Percentiles rank a stretch among this genome's conserved stretches.
These are phyloP conservation scores for Tuta absoluta DNA, from an alignment of 2,888 invertebrate species.

Conservation along the genomic window DNA sequence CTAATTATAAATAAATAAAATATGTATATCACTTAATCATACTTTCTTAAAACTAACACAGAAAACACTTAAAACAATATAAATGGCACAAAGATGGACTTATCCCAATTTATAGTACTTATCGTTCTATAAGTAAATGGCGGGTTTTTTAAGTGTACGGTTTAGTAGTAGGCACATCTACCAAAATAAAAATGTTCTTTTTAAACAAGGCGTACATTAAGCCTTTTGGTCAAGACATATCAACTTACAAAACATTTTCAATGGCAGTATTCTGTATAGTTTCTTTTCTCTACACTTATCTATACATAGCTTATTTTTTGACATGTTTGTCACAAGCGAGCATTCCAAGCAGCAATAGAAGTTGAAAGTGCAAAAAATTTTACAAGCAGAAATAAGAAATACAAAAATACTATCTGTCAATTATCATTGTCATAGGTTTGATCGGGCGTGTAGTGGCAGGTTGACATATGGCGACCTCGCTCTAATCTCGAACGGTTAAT, in stretches of 20 bases:
- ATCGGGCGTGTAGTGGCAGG: conserved; percentile 10
- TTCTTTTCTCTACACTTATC: neutral
- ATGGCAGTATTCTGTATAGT: neutral
- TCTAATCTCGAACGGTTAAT: conserved; percentile 17
- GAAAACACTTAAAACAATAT: too few species aligned
- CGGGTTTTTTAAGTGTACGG: too few species aligned
- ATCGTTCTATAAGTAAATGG: too few species aligned
- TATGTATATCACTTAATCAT: too few species aligned
- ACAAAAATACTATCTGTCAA: neutral
- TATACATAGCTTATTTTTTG: too few species aligned
- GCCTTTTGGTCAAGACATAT: conserved; percentile 4
- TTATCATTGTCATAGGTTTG: conserved; percentile 7
- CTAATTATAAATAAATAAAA: too few species aligned
- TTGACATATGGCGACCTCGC: conserved; percentile 24
- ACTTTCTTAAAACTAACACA: too few species aligned
- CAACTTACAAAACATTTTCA: neutral
- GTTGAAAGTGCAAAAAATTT: too few species aligned
- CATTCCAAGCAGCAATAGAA: neutral
- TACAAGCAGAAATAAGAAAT: neutral
- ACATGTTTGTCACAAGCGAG: neutral
- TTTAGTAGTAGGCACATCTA: too few species aligned
- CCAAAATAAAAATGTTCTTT: too few species aligned
- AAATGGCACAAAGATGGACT: too few species aligned
- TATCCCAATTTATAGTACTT: too few species aligned
- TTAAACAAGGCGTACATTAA: neutral